phyloP scores from a whole-genome alignment of 2,888 invertebrate species.

The Formica aserva region DNA sequence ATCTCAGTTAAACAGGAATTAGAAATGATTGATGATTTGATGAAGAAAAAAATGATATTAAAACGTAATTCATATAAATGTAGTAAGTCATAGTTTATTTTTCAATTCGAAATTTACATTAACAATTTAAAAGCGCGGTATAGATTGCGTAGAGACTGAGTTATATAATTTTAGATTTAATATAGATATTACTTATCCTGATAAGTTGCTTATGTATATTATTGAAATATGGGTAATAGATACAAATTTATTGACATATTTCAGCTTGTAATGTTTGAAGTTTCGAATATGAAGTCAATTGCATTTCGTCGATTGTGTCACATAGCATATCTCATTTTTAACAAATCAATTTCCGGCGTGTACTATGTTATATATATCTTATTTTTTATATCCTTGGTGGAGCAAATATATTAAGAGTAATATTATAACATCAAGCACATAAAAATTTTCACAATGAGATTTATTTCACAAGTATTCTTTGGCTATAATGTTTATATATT shows the following conservation, averaged over 20 bases:
- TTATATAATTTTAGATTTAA: not conserved
- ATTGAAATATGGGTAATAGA: no score
- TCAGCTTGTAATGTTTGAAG: not conserved
- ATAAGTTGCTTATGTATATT: not conserved
- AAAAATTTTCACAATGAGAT: not conserved
- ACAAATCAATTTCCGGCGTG: not conserved
- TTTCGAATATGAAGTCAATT: not conserved
- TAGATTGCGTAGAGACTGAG: not conserved
- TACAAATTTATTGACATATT: no score
- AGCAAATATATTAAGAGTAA: not conserved
- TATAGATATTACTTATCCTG: not conserved
- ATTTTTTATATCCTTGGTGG: not conserved
- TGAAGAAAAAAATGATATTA: not conserved
- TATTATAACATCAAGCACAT: not conserved
- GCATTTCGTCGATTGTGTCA: not conserved
- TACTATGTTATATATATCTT: not conserved
- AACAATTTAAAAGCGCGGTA: not conserved
- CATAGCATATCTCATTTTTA: not conserved
- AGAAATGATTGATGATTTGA: no score
- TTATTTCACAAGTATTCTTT: not conserved
- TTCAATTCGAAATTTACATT: no score
- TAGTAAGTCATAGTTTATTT: no score
- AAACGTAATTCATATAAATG: not conserved
- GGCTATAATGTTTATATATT: not conserved
- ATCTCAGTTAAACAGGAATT: not conserved